phyloP scores from a whole-genome alignment of 2,888 invertebrate genomes.

The Mesorhabditis spiculigera region DNA sequence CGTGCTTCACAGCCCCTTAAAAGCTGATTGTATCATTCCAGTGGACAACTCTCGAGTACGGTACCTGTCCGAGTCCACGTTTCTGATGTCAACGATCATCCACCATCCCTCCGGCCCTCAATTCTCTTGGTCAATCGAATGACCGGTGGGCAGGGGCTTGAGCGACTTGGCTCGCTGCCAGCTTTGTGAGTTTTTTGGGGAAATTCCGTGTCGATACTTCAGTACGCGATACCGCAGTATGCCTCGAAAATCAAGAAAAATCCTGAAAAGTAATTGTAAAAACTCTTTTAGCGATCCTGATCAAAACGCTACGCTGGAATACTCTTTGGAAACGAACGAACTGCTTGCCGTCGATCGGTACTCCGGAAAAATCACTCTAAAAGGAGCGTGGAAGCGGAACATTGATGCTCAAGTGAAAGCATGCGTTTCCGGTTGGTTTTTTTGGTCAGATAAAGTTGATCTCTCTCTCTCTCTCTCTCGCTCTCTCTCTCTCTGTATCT shows the following conservation, averaged over 20 bases:
- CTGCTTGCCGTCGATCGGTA: constrained; percentile 43
- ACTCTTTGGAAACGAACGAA: constrained; percentile 48
- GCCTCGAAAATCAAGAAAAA: too few relatives aligned
- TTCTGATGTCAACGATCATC: constrained; percentile 77
- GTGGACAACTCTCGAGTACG: constrained; percentile 53
- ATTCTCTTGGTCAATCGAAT: constrained; percentile 71
- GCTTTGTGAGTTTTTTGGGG: constrained; percentile 43
- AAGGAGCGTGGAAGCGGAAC: constrained; percentile 42
- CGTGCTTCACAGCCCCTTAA: too few relatives aligned
- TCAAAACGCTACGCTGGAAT: constrained; percentile 54
- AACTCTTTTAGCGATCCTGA: constrained; percentile 55
- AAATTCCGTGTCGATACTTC: background rate
- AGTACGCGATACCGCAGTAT: too few relatives aligned
- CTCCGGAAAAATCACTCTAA: constrained; percentile 42
- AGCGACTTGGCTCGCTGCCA: constrained; percentile 45
- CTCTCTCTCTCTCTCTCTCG: too few relatives aligned
- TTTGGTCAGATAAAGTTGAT: background rate
- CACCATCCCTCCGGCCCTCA: constrained; percentile 85
- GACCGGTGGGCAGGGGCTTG: constrained; percentile 23
- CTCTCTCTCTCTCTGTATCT: too few relatives aligned
- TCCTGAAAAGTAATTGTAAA: too few relatives aligned
- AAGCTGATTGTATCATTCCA: constrained; percentile 17
- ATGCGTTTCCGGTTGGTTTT: constrained; percentile 46
- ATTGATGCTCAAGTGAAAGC: constrained; percentile 42
- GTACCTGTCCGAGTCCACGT: constrained; percentile 52